A percentile compares a stretch with the other conserved stretches of the same genome.
Evolutionary conservation across 2,113 vertebrate genomes (phyloP).

Genomic region (Pholis gunnellus): DNA sequence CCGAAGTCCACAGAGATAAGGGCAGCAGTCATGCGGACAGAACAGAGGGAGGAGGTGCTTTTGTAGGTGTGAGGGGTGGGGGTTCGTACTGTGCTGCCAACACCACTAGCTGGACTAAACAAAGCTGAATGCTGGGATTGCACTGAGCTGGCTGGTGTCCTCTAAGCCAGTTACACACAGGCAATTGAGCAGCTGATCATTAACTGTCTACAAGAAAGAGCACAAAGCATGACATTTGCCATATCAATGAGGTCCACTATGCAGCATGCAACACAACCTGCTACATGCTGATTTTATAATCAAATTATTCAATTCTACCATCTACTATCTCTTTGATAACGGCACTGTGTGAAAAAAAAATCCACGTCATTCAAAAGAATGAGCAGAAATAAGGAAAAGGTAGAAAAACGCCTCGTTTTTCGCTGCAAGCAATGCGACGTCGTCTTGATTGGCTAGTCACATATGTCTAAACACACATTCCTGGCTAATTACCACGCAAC

Average conservation of each 20-base stretch:
- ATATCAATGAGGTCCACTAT: neutral
- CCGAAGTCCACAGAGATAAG: conserved; percentile 48
- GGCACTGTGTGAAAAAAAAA: neutral
- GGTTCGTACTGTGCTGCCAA: neutral
- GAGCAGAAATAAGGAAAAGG: neutral
- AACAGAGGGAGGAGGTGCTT: neutral
- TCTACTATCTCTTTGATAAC: neutral
- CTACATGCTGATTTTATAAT: neutral
- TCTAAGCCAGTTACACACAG: neutral
- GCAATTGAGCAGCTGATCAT: neutral
- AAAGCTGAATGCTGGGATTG: neutral
- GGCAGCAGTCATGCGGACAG: neutral
- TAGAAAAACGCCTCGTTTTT: neutral
- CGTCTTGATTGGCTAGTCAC: neutral
- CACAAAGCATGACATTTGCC: neutral
- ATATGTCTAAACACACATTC: neutral
- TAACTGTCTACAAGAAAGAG: neutral
- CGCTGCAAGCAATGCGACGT: neutral
- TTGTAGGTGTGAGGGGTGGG: neutral
- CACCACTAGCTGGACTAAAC: neutral
- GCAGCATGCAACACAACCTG: neutral
- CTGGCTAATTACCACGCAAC: neutral
- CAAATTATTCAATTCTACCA: neutral
- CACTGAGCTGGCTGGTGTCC: neutral
- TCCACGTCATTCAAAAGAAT: neutral